phyloP scores from a whole-genome alignment of 2,888 invertebrate genomes.

The Alviniconcha strummeri region DNA sequence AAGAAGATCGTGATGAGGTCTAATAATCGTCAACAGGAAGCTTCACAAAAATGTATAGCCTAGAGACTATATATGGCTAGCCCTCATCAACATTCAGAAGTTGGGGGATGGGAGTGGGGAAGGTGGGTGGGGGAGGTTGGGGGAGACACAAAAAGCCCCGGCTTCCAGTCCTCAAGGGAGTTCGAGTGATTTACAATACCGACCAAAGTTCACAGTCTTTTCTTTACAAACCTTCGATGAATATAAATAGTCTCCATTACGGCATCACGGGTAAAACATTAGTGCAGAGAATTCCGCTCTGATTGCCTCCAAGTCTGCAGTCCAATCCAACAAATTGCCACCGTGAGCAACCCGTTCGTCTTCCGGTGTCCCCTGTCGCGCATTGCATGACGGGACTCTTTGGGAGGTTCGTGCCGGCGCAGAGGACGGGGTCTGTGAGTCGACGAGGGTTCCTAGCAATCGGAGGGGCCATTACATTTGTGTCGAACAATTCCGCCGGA shows the following conservation, averaged over 20 bases:
- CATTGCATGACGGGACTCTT: constrained; percentile 31
- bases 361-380: constrained; percentile 22
- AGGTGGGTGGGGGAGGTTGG: too few relatives aligned
- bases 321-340: background rate
- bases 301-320: background rate
- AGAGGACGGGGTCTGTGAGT: background rate
- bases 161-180: too few relatives aligned
- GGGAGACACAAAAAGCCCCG: too few relatives aligned
- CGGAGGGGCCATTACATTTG: too few relatives aligned
- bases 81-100: too few relatives aligned
- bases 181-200: too few relatives aligned
- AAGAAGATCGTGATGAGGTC: background rate
- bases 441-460: background rate
- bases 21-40: background rate
- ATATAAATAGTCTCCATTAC: constrained; percentile 28
- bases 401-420: constrained; percentile 2
- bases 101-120: too few relatives aligned
- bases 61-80: too few relatives aligned
- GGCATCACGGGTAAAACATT: background rate
- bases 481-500: too few relatives aligned
- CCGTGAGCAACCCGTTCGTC: background rate
- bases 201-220: too few relatives aligned
- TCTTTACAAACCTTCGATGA: constrained; percentile 14
- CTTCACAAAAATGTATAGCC: background rate
- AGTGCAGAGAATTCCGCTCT: background rate